Conservation (phyloP, 1,140 invertebrate genomes). For the Magallana ariakensis region DNA sequence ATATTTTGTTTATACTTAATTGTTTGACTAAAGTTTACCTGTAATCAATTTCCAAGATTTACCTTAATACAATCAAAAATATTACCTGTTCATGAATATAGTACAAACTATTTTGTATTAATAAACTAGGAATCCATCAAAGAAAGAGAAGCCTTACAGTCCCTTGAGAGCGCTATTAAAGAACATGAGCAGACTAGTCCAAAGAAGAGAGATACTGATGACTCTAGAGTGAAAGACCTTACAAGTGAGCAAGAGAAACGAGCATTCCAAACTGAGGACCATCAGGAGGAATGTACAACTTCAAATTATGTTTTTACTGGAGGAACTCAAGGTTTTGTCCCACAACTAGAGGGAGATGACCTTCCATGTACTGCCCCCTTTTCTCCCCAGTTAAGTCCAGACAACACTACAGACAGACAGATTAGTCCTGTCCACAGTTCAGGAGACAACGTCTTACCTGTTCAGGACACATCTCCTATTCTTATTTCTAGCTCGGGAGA, state of each 20-base stretch:
- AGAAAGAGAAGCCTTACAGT: too few species aligned
- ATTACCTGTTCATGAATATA: too few species aligned
- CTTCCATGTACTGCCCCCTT: not conserved
- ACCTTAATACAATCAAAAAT: too few species aligned
- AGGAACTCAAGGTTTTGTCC: slow-evolving; percentile 8
- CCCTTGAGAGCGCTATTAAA: not conserved
- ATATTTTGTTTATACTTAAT: too few species aligned
- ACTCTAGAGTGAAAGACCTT: not conserved
- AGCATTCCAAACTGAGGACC: not conserved
- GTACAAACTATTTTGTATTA: too few species aligned
- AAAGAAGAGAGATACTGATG: not conserved
- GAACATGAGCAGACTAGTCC: not conserved
- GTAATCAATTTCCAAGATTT: too few species aligned
- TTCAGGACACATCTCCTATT: slow-evolving; percentile 17
- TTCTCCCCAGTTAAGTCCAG: not conserved
- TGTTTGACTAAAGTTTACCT: too few species aligned
- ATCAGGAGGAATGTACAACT: not conserved
- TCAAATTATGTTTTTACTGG: not conserved
- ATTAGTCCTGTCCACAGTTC: not conserved
- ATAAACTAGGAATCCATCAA: too few species aligned
- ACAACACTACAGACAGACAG: not conserved
- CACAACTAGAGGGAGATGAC: not conserved
- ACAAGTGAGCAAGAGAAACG: not conserved
- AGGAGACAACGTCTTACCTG: not conserved
- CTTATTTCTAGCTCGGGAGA: slow-evolving; percentile 11